These are phyloP conservation scores for Gallinago solitaria DNA, from an alignment of 2,797 vertebrate species.

Conservation along the genomic window DNA sequence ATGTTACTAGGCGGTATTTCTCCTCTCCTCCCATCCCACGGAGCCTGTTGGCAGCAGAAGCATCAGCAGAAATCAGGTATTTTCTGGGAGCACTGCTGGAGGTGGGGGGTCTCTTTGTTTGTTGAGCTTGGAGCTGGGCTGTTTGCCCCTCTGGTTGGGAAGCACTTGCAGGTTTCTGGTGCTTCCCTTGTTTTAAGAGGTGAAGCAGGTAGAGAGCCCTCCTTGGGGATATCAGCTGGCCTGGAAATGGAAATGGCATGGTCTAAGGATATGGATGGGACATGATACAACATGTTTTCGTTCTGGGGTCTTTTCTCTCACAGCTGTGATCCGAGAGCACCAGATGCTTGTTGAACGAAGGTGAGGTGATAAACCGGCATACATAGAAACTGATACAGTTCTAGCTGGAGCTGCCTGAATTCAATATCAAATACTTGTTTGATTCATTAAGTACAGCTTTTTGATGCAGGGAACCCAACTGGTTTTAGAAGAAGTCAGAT, in stretches of 20 bases:
- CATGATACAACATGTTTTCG: not conserved
- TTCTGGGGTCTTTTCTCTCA: not conserved
- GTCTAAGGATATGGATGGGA: rapidly evolving
- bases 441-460: not conserved
- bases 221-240: not conserved
- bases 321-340: not conserved
- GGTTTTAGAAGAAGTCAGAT: conserved; percentile 21
- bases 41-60: not conserved
- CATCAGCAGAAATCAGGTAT: not conserved
- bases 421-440: not conserved
- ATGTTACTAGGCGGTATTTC: not conserved
- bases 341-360: not conserved
- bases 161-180: not conserved
- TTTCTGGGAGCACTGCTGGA: not conserved
- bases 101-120: rapidly evolving
- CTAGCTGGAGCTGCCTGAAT: not conserved
- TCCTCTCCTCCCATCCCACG: not conserved
- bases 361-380: not conserved
- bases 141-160: not conserved
- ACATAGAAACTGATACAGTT: not conserved
- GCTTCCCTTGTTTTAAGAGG: not conserved
- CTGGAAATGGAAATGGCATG: not conserved
- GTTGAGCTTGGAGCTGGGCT: not conserved
- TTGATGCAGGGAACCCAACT: not conserved
- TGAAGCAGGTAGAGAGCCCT: not conserved